These are phyloP conservation scores for Oscheius sp. DNA, from an alignment of 2,888 invertebrate species.

Conservation along the genomic window DNA sequence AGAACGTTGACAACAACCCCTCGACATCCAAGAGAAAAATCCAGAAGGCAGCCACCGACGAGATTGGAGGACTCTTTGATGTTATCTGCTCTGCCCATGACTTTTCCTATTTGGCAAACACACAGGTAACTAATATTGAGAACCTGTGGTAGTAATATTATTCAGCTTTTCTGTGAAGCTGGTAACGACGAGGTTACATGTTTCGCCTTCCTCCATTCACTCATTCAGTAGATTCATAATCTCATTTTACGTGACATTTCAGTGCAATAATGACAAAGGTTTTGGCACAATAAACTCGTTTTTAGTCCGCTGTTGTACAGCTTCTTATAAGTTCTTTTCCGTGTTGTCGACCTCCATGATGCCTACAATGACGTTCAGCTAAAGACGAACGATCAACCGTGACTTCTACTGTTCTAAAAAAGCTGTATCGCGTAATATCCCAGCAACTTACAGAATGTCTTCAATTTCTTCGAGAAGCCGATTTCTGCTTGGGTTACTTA, in stretches of 20 bases:
- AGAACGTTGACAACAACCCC: slow-evolving; percentile 60
- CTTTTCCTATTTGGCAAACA: slow-evolving; percentile 64
- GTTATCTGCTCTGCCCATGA: slow-evolving; percentile 64
- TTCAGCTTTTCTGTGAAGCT: slow-evolving; percentile 59
- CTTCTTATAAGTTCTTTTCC: slow-evolving; percentile 41
- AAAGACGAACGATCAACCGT: slow-evolving; percentile 29
- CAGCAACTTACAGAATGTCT: slow-evolving; percentile 46
- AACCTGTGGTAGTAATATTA: neutral
- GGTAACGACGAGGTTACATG: slow-evolving; percentile 65
- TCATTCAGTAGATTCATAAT: slow-evolving; percentile 47
- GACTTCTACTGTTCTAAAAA: slow-evolving; percentile 10
- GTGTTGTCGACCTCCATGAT: slow-evolving; percentile 26
- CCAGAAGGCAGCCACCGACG: slow-evolving; percentile 60
- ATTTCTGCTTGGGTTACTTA: slow-evolving; percentile 51
- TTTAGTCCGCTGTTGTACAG: slow-evolving; percentile 34
- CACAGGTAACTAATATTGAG: slow-evolving; percentile 45
- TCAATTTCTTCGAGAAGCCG: slow-evolving; percentile 51
- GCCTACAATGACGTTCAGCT: slow-evolving; percentile 23
- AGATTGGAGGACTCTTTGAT: slow-evolving; percentile 64
- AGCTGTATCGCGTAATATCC: neutral
- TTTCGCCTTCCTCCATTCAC: slow-evolving; percentile 65
- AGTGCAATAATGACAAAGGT: slow-evolving; percentile 36
- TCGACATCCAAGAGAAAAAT: slow-evolving; percentile 63
- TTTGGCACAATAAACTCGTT: slow-evolving; percentile 38
- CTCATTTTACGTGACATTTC: slow-evolving; percentile 6